Evolutionary conservation across 2,113 vertebrate genomes (phyloP).

Genomic region (Crotalus tigris): DNA sequence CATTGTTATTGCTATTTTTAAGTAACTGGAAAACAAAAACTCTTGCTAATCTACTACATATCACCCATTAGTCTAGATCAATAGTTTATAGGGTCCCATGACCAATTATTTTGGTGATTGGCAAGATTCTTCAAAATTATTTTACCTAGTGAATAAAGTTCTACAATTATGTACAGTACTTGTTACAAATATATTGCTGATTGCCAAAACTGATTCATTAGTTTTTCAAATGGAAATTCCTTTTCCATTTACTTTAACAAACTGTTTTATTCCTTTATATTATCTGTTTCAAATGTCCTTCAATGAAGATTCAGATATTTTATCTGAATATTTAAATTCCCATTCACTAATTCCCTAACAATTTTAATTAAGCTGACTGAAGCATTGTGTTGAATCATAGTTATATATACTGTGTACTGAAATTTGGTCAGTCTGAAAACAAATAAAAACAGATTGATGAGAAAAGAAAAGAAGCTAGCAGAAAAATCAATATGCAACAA

Average conservation of each 20-base stretch:
- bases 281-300: neutral
- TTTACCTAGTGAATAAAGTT: neutral
- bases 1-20: neutral
- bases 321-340: neutral
- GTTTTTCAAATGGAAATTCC: neutral
- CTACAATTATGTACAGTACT: neutral
- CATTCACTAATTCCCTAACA: neutral
- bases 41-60: neutral
- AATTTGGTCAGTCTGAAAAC: neutral
- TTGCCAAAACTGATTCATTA: neutral
- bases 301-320: neutral
- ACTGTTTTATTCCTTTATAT: neutral
- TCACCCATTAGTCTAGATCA: neutral
- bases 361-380: neutral
- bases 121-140: neutral
- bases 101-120: neutral
- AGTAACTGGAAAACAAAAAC: neutral
- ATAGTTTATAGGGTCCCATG: neutral
- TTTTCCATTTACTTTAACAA: neutral
- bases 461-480: neutral
- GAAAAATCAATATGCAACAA: neutral
- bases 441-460: neutral
- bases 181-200: neutral
- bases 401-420: neutral
- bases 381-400: neutral